A percentile compares a stretch with the other conserved stretches of the same genome.
phyloP scores from a whole-genome alignment of 2,797 vertebrate species.

The Heliangelus exortis region DNA sequence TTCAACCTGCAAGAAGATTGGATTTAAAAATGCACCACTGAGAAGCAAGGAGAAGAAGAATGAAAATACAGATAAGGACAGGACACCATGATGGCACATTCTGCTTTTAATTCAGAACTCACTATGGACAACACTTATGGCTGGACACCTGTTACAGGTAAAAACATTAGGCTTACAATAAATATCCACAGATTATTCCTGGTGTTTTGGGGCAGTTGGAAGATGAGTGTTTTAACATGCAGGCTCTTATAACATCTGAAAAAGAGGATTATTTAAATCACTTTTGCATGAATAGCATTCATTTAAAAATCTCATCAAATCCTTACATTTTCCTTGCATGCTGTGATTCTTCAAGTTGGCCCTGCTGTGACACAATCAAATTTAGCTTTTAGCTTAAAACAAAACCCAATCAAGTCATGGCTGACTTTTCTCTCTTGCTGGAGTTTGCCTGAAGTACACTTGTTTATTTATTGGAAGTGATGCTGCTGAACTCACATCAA shows the following conservation, averaged over 20 bases:
- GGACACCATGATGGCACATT: neutral
- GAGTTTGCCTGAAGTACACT: neutral
- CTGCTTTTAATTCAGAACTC: neutral
- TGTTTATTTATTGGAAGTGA: neutral
- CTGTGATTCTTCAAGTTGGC: neutral
- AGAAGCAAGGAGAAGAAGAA: neutral
- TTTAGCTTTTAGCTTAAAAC: neutral
- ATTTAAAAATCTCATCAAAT: neutral
- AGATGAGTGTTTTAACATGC: neutral
- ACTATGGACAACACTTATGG: neutral
- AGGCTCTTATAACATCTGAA: neutral
- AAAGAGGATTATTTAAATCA: neutral
- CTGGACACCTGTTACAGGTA: neutral
- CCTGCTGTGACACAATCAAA: neutral
- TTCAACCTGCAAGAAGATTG: neutral
- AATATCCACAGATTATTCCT: neutral
- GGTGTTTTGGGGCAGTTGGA: neutral
- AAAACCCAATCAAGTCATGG: conserved; percentile 5
- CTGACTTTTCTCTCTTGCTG: neutral
- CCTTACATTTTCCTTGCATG: neutral
- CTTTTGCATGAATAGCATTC: neutral
- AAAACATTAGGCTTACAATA: neutral
- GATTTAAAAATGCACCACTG: neutral
- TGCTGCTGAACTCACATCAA: neutral
- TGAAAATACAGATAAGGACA: neutral